Percentiles rank a stretch among this genome's conserved stretches.
Conservation (phyloP, 2,113 vertebrate species). For the Callopanchax toddi region DNA sequence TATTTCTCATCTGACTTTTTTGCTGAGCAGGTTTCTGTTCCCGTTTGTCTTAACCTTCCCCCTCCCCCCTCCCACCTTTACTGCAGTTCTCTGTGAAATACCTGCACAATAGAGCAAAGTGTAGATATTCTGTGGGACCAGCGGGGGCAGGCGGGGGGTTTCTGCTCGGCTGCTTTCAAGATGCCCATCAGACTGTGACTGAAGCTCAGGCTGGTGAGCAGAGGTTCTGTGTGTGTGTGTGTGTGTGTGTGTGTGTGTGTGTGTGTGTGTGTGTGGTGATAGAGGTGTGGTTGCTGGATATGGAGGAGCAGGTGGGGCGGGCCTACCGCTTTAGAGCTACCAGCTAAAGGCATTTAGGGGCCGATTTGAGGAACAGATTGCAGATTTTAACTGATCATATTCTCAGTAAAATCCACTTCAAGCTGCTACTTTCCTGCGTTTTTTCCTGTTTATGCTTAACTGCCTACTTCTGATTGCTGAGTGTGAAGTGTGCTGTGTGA, state of each 20-base stretch:
- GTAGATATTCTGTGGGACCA: constrained; percentile 32
- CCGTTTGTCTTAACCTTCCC: constrained; percentile 16
- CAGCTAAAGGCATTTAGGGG: not conserved
- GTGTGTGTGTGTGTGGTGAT: too few relatives aligned
- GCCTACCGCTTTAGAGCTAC: not conserved
- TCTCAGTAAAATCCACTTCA: constrained; percentile 57
- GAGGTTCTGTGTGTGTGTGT: not conserved
- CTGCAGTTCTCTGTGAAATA: not conserved
- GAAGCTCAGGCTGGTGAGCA: constrained; percentile 8
- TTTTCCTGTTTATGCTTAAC: too few relatives aligned
- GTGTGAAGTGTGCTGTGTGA: too few relatives aligned
- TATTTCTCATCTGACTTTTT: constrained; percentile 6
- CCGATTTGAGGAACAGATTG: constrained; percentile 64
- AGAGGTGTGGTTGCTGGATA: not conserved
- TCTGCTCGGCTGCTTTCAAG: constrained; percentile 46
- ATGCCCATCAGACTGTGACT: constrained; percentile 67
- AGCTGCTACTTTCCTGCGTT: constrained; percentile 11
- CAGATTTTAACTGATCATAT: constrained; percentile 70
- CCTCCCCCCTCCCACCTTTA: not conserved
- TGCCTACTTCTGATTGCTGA: too few relatives aligned
- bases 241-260: too few relatives aligned
- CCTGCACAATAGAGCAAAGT: constrained; percentile 33
- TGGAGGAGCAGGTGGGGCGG: constrained; percentile 12
- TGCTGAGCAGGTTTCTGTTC: not conserved
- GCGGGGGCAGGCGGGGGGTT: constrained; percentile 36